Evolutionary conservation across 2,888 invertebrate genomes (phyloP), one percentile per base, ranked within the genome.

Genomic region (Ichneumon xanthorius): DNA sequence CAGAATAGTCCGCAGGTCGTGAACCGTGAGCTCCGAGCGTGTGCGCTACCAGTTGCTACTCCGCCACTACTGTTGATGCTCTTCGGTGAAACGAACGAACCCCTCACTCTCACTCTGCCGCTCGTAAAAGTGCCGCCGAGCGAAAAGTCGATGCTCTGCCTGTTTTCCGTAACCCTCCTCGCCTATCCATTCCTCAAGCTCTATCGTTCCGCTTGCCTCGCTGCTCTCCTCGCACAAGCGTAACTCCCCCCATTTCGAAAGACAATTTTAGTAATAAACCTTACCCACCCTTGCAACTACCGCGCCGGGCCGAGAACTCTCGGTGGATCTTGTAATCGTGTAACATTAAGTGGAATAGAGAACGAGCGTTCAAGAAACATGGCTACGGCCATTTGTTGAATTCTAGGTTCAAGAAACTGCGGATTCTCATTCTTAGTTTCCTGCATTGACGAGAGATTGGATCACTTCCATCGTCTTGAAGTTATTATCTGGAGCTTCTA

Each of bases 91-190:
- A 72, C 85, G 58, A 67, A 80, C 82, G 76, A 78, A 53, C 67
- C 67, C 22, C 50, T 40, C 68, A 19, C 79, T 79, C 68, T 53
- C 48, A 65, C 76, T 61, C 71, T 45, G 63, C 37, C 58, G 37
- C 80, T 87, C 85, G 75, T 84, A 87, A 88, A 86, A 87, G 85
- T 84, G 76, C 73, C 85, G 71, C 55, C 68, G 81, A 83, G 79
- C 84, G 65, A 84, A 86, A 85, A 85, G 80, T 85, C 87, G 82
- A 86, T 84, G 68, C 76, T 71, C 77, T 70, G 75, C 82, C 77
- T 78, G 53, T 85, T 85, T 82, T 79, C 86, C 86, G 76, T 77
- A 82, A 78, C 77, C 65, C 72, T 48, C 48, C 40, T 71, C 65
- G 67, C 33, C 40, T 61, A 45, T 65, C 19, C 33, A 65, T 63